These are phyloP conservation scores for Timema podura DNA, from an alignment of 2,888 invertebrate species.

Conservation along the genomic window DNA sequence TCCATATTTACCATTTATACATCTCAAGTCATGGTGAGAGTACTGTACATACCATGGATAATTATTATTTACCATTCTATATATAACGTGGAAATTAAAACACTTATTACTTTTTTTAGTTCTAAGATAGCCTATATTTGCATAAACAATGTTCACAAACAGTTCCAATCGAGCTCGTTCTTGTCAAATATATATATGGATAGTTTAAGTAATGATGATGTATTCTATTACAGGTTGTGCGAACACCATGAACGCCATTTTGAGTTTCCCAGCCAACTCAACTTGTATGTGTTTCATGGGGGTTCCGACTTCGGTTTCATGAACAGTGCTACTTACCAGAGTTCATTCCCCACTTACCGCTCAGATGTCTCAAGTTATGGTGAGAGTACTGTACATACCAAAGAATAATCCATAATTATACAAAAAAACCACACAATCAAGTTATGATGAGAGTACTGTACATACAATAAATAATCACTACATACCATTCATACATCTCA, in stretches of 20 bases:
- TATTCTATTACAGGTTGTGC: no score
- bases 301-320: slow-evolving; percentile 43
- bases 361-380: slow-evolving; percentile 45
- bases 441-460: no score
- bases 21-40: slow-evolving; percentile 45
- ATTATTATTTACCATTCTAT: neutral
- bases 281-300: slow-evolving; percentile 45
- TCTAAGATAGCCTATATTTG: no score
- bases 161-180: no score
- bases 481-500: no score
- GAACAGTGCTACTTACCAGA: slow-evolving; percentile 27
- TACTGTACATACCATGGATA: neutral
- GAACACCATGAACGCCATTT: neutral
- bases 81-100: no score
- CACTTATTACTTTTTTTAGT: no score
- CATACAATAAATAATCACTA: no score
- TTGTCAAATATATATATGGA: no score
- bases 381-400: slow-evolving; percentile 32
- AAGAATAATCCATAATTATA: neutral
- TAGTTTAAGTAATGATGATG: no score
- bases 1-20: slow-evolving; percentile 40
- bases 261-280: slow-evolving; percentile 37
- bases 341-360: slow-evolving; percentile 38
- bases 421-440: neutral
- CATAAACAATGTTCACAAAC: no score